These are phyloP conservation scores for human DNA, from an alignment of 2,113 vertebrate genomes.

Conservation along the genomic window GRCh38 chr15:54915501-54916000, in stretches of 20 bases:
- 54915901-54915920: not conserved
- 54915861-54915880: not conserved
- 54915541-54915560: not conserved
- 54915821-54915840: not conserved
- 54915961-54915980: not conserved
- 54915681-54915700: not conserved
- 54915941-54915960: not conserved
- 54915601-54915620: not conserved
- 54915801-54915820: not conserved
- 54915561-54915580: constrained; percentile 32
- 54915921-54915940: not conserved
- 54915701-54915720: not conserved
- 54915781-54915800: not conserved
- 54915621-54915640: not conserved
- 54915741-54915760: not conserved
- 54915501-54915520: not conserved
- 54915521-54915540: constrained; percentile 37
- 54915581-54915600: constrained; percentile 43
- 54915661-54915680: not conserved
- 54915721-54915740: not conserved
- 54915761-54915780: too few species aligned
- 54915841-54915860: not conserved
- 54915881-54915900: not conserved
- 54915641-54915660: not conserved
- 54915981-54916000: not conserved